Percentiles rank a stretch among this genome's conserved stretches.
phyloP scores from a whole-genome alignment of 2,797 vertebrate genomes.

The Percopsis omiscomaycus region DNA sequence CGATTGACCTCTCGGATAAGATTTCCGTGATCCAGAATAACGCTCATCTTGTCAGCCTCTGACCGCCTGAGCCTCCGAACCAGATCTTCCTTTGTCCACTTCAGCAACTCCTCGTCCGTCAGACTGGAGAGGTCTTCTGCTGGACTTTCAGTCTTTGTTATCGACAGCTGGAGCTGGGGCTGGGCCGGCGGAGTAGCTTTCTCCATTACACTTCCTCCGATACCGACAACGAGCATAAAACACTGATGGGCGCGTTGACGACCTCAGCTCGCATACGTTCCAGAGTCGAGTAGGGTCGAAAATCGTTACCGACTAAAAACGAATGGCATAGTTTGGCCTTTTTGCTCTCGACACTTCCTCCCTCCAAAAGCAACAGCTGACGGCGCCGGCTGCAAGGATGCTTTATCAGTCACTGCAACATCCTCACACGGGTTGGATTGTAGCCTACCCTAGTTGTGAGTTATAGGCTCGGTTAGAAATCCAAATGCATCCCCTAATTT shows the following conservation, averaged over 20 bases:
- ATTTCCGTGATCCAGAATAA: slow-evolving; percentile 97
- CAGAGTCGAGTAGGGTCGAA: slow-evolving; percentile 47
- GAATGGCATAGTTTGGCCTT: slow-evolving; percentile 67
- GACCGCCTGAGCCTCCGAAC: slow-evolving; percentile 89
- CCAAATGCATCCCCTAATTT: slow-evolving; percentile 22
- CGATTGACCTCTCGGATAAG: slow-evolving; percentile 98
- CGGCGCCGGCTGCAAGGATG: slow-evolving; percentile 62
- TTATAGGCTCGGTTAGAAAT: slow-evolving; percentile 24
- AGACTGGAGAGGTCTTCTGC: slow-evolving; percentile 91
- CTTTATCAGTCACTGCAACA: slow-evolving; percentile 65
- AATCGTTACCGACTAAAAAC: slow-evolving; percentile 52
- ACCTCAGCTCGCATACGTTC: slow-evolving; percentile 71
- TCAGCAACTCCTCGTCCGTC: slow-evolving; percentile 92
- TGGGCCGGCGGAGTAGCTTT: slow-evolving; percentile 74
- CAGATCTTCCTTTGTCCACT: slow-evolving; percentile 95
- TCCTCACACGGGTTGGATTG: slow-evolving; percentile 39
- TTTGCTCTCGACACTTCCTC: slow-evolving; percentile 48
- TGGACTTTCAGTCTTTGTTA: slow-evolving; percentile 85
- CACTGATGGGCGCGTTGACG: slow-evolving; percentile 58
- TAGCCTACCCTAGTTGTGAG: slow-evolving; percentile 29
- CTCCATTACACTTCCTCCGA: slow-evolving; percentile 75
- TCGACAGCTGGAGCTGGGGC: slow-evolving; percentile 73
- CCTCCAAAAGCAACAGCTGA: slow-evolving; percentile 78
- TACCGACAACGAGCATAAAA: slow-evolving; percentile 65
- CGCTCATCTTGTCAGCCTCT: slow-evolving; percentile 97